A percentile compares a stretch with the other conserved stretches of the same genome.
Conservation (phyloP, 2,113 vertebrate genomes). For the Albula goreensis region DNA sequence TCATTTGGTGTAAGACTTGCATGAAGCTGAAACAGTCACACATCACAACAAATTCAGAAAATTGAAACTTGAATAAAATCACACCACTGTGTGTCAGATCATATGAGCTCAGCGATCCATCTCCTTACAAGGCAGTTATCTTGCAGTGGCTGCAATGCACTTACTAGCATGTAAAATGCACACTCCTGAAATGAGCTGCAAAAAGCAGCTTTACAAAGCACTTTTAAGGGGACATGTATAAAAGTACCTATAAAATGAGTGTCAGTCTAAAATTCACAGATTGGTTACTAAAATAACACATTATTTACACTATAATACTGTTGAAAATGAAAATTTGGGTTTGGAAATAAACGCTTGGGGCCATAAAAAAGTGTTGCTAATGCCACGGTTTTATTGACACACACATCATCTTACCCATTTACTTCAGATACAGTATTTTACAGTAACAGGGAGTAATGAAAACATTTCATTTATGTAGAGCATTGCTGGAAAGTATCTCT, state of each 20-base stretch:
- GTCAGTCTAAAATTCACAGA: too few species aligned
- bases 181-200: not conserved
- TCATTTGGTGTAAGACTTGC: too few species aligned
- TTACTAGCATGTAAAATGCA: not conserved
- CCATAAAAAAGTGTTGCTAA: too few species aligned
- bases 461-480: too few species aligned
- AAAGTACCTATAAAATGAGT: not conserved
- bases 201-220: not conserved
- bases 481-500: too few species aligned
- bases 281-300: too few species aligned
- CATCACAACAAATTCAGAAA: not conserved
- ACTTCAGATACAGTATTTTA: not conserved
- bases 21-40: too few species aligned
- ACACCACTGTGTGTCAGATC: not conserved
- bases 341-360: too few species aligned
- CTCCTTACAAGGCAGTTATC: not conserved
- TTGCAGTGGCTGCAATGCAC: not conserved
- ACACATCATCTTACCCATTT: not conserved
- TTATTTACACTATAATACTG: too few species aligned
- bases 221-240: not conserved
- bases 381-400: too few species aligned
- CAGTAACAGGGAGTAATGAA: not conserved
- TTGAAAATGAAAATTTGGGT: too few species aligned
- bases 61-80: not conserved
- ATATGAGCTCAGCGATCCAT: not conserved